Base-by-base conservation (phyloP, 1,140 invertebrate species). In the Steinernema khuongi region DNA sequence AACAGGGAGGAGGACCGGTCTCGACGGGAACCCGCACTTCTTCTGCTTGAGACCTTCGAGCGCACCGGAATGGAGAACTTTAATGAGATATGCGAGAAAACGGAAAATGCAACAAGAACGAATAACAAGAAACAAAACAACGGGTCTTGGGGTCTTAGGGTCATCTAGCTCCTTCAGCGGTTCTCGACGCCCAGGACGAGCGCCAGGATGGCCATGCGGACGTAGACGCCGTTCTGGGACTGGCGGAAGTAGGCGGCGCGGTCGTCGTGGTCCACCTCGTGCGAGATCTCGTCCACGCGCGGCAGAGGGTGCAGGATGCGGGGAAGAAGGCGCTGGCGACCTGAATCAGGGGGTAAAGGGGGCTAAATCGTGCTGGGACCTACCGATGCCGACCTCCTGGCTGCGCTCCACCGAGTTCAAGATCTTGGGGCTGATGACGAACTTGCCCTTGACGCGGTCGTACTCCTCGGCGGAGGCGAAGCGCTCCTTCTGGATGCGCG, bases 291-390 rank as follows among this genome's bases (percentile, higher is more conserved):
- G 84, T 92, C 90, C 0, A 96, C 90, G 70, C 97, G 89, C 0
- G 97, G 97, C 41, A 99, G 85, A 0, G 97, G 97, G 88, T 99
- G 97, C 91, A 99, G 92, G 0, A 99, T 95, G 1, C 96, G 91
- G 91, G 96, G 97, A 75, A 72, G 75, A 26, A 41, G 28, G 29
- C 71, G 44, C 18, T 74, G 74, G 19, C 30, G 43, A 30, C 70
- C 76, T 74, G 68, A 31, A 72, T 31, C 17, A 31, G 26, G 18
- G 28, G 32, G 18, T 26, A 22, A 60, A 60, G 50, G 50, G 22
- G 22, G 50, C 14, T 60, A 22, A 60, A 26, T 7, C 2, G 7
- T 14, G 19, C 14, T 14, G 26, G 50, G 19, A 60, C 50, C 26
- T 14, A 60, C 50, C 50, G 50, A 60, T 60, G 14, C 50, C 50